A percentile compares a stretch with the other conserved stretches of the same genome.
Evolutionary conservation across 2,888 invertebrate genomes (phyloP).

Genomic region (Synergus umbraculus): DNA sequence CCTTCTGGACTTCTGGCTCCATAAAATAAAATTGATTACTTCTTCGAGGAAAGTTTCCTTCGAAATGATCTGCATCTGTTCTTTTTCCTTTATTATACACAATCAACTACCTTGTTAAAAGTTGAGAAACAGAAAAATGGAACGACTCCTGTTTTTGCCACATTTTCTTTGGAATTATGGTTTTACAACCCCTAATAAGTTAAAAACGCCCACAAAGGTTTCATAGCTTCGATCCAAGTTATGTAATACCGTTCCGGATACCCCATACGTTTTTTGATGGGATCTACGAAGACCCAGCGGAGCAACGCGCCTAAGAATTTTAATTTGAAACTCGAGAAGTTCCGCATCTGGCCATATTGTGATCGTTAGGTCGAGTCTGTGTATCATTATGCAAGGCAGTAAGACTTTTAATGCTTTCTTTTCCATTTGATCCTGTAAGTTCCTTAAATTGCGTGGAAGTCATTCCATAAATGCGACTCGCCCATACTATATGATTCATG

Average conservation of each 20-base stretch:
- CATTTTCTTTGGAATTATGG: conserved; percentile 1
- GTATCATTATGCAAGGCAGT: conserved; percentile 8
- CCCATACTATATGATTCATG: neutral
- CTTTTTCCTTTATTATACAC: neutral
- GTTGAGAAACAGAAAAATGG: neutral
- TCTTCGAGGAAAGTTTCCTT: conserved; percentile 10
- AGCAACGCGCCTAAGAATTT: conserved; percentile 10
- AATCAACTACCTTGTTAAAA: conserved; percentile 4
- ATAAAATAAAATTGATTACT: conserved; percentile 3
- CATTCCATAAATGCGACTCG: neutral
- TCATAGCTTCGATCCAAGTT: neutral
- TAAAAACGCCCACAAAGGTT: conserved; percentile 17
- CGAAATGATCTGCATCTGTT: conserved; percentile 9
- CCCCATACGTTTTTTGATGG: conserved; percentile 11
- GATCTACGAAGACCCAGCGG: conserved; percentile 8
- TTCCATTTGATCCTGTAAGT: neutral
- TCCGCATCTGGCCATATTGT: conserved; percentile 22
- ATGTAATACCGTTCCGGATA: conserved; percentile 11
- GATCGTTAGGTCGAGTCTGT: neutral
- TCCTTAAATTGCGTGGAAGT: neutral
- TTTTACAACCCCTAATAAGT: conserved; percentile 1
- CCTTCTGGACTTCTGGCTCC: conserved; percentile 22
- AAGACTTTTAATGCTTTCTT: conserved; percentile 7
- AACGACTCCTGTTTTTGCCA: conserved; percentile 20
- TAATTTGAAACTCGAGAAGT: conserved; percentile 39